Base-by-base conservation (phyloP, 53 echinoderm and acorn worm species). In the Echinarachnius parma region DNA sequence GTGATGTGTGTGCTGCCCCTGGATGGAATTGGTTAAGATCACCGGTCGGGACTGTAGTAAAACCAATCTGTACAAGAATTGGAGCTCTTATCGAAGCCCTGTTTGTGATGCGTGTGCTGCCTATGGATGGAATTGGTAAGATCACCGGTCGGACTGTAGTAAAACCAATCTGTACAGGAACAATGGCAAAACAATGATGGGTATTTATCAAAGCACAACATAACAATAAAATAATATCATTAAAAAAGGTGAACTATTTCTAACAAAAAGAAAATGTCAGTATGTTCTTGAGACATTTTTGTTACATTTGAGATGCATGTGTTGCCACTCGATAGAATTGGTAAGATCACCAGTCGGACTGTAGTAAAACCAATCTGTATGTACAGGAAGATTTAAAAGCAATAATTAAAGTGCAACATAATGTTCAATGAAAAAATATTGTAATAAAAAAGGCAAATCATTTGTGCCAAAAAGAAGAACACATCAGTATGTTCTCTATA, bases 311-410 rank as follows among this genome's bases (percentile, higher is more conserved):
- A 61, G 66, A 18, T 83, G 62, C 0, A 75, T 54, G 61, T 89
- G 79, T 34, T 82, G 82, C 48, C 98, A 78, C 68, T 91, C 91
- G n/a, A 91, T 72, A 0, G 98, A 80, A 61, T 98, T 98, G 11
- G 98, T 98, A n/a, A 98, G 67, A 78, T 98, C 98, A 27, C 88
- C 88, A 4, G 98, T 98, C 15, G n/a, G 88, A 26, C 91, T 98
- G 86, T 92, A 98, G 75, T 83, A 98, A 64, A 91, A 98, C 78
- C 87, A 98, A 35, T 91, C 91, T 86, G 59, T 28, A 4, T n/a
- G n/a, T n/a, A n/a, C n/a, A n/a, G n/a, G n/a, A n/a, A n/a, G n/a
- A n/a, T n/a, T n/a, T n/a, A n/a, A n/a, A n/a, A n/a, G n/a, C n/a
- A n/a, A n/a, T n/a, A n/a, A n/a, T n/a, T n/a, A n/a, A n/a, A n/a